Conservation (phyloP, 2,113 vertebrate species). For the Hemicordylus capensis region DNA sequence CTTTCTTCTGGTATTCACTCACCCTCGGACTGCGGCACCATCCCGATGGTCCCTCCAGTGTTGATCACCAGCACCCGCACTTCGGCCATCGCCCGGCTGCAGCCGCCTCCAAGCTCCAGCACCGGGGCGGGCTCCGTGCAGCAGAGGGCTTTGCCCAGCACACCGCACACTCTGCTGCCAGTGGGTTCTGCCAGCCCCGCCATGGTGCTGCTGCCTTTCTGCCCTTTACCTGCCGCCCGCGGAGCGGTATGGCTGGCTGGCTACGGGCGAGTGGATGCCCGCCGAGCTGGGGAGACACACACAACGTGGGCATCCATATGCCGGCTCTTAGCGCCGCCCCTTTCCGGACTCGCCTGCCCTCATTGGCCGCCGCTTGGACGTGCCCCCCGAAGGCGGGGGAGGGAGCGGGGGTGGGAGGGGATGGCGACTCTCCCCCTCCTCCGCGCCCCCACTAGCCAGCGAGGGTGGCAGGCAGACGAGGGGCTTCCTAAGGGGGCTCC, state of each 20-base stretch:
- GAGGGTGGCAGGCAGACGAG: too few relatives aligned
- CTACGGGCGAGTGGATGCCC: not conserved
- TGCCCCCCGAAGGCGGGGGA: not conserved
- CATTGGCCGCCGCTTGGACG: not conserved
- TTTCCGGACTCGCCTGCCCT: not conserved
- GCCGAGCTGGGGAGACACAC: too few relatives aligned
- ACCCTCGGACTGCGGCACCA: conserved; percentile 85
- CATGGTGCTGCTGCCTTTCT: not conserved
- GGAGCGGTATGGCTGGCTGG: too few relatives aligned
- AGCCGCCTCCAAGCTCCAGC: not conserved
- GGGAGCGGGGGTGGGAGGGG: not conserved
- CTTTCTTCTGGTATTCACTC: conserved; percentile 25
- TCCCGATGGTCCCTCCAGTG: conserved; percentile 93
- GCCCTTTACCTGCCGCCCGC: not conserved
- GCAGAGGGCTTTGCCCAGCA: not conserved
- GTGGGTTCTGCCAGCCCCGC: not conserved
- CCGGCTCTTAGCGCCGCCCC: not conserved
- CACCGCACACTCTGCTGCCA: not conserved
- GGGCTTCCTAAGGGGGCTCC: too few relatives aligned
- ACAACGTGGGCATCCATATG: not conserved
- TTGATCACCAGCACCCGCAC: conserved; percentile 87
- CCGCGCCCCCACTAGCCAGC: too few relatives aligned
- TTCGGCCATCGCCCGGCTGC: conserved; percentile 27
- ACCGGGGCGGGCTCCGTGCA: not conserved
- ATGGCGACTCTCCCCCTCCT: not conserved